phyloP scores from a whole-genome alignment of 2,888 invertebrate species.

The Phengaris alcon region DNA sequence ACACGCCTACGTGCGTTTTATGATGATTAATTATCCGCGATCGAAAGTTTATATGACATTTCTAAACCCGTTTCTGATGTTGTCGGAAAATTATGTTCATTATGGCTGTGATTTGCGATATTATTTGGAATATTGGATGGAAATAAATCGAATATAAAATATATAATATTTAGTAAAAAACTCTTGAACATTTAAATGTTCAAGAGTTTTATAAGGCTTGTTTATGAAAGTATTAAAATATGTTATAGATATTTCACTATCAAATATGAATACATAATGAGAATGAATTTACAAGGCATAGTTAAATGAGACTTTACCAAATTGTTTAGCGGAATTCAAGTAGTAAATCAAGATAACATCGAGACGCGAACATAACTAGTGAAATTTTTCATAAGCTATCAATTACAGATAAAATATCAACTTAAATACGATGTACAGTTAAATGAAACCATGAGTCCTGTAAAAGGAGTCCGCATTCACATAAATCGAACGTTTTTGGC shows the following conservation, averaged over 20 bases:
- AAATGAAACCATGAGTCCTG: constrained; percentile 17
- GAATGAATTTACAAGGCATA: too few species aligned
- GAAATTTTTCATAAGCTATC: not conserved
- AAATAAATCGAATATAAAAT: too few species aligned
- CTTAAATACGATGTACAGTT: not conserved
- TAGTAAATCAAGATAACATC: not conserved
- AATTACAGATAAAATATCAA: constrained; percentile 25
- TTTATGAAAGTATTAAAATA: too few species aligned
- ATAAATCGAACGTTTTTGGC: constrained; percentile 20
- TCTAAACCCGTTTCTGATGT: not conserved
- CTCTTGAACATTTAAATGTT: too few species aligned
- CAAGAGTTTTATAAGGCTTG: too few species aligned
- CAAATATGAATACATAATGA: too few species aligned
- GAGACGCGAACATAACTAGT: not conserved
- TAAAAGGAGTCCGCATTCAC: constrained; percentile 28
- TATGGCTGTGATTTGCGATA: too few species aligned
- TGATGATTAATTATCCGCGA: not conserved
- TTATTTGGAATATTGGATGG: too few species aligned
- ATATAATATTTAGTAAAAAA: too few species aligned
- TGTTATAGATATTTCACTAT: too few species aligned
- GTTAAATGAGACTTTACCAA: too few species aligned
- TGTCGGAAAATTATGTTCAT: too few species aligned
- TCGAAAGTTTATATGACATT: not conserved
- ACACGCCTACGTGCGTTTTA: not conserved
- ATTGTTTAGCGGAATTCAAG: not conserved